Evolutionary conservation across 2,113 vertebrate species (phyloP).

Genomic region (Variabilichromis moorii): DNA sequence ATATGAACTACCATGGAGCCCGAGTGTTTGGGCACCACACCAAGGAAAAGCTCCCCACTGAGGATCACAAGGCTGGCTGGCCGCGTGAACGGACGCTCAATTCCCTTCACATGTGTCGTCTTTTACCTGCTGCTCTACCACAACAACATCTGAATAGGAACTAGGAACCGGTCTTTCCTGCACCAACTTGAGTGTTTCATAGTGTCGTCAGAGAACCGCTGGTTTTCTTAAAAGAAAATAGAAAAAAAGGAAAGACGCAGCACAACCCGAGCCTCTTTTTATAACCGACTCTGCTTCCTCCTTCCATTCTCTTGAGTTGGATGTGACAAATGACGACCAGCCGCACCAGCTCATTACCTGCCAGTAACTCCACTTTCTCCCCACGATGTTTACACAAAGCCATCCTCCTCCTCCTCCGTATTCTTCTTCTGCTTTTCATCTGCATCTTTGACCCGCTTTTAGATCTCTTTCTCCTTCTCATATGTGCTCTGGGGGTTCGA

Average conservation of each 20-base stretch:
- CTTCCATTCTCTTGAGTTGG: not conserved
- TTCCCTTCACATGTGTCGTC: not conserved
- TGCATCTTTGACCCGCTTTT: not conserved
- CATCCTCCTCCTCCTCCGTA: not conserved
- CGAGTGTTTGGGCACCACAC: not conserved
- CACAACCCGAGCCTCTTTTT: not conserved
- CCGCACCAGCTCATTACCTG: conserved; percentile 1
- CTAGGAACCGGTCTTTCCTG: not conserved
- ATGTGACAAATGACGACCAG: not conserved
- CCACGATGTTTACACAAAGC: not conserved
- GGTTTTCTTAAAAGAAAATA: not conserved
- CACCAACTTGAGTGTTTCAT: not conserved
- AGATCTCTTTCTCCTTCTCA: not conserved
- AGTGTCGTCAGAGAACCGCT: not conserved
- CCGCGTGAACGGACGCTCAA: not conserved
- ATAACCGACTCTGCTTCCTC: not conserved
- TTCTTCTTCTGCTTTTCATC: not conserved
- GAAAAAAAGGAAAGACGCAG: not conserved
- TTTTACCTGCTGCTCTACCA: not conserved
- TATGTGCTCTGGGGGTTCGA: not conserved
- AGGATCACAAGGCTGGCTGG: not conserved
- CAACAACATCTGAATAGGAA: not conserved
- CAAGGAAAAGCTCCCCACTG: not conserved
- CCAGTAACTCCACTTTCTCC: not conserved
- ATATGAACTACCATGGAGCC: not conserved